Evolutionary conservation across 53 echinoderm and acorn worm genomes (phyloP).

Genomic region (Pentamera pediparva): DNA sequence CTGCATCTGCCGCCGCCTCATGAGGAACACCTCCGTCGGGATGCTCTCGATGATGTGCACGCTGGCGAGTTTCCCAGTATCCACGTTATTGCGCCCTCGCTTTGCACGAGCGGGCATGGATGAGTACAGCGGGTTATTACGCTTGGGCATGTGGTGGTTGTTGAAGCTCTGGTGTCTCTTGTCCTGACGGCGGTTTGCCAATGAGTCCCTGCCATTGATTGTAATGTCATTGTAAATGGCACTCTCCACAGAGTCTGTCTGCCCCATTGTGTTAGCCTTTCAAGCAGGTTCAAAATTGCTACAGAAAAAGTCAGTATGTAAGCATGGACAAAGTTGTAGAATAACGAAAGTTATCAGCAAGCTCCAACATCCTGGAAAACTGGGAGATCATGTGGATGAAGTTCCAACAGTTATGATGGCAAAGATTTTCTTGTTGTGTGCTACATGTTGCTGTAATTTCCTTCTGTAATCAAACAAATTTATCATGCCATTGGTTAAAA

Average conservation of each 20-base stretch:
- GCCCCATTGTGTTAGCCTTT: slow-evolving; percentile 19
- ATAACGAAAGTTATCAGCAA: too few relatives aligned
- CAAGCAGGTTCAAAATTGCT: too few relatives aligned
- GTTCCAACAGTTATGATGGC: too few relatives aligned
- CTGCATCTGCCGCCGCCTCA: slow-evolving; percentile 67
- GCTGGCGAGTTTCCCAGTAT: slow-evolving; percentile 68
- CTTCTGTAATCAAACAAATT: too few relatives aligned
- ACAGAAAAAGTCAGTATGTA: too few relatives aligned
- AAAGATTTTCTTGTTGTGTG: too few relatives aligned
- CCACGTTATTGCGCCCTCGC: slow-evolving; percentile 55
- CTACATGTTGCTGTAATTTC: too few relatives aligned
- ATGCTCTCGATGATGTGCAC: slow-evolving; percentile 98
- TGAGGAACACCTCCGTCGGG: slow-evolving; percentile 82
- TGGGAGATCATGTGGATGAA: too few relatives aligned
- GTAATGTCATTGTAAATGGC: slow-evolving; percentile 18
- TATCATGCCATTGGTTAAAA: too few relatives aligned
- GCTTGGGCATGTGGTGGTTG: slow-evolving; percentile 13
- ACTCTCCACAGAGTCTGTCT: slow-evolving; percentile 8
- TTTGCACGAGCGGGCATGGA: slow-evolving; percentile 38
- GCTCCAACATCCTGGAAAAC: too few relatives aligned
- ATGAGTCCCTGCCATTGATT: slow-evolving; percentile 29
- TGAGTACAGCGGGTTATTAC: slow-evolving; percentile 42
- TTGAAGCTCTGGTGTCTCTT: slow-evolving; percentile 28
- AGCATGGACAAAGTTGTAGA: too few relatives aligned
- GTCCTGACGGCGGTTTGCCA: slow-evolving; percentile 13